phyloP scores from a whole-genome alignment of 2,888 invertebrate genomes.

The Lagria hirta region DNA sequence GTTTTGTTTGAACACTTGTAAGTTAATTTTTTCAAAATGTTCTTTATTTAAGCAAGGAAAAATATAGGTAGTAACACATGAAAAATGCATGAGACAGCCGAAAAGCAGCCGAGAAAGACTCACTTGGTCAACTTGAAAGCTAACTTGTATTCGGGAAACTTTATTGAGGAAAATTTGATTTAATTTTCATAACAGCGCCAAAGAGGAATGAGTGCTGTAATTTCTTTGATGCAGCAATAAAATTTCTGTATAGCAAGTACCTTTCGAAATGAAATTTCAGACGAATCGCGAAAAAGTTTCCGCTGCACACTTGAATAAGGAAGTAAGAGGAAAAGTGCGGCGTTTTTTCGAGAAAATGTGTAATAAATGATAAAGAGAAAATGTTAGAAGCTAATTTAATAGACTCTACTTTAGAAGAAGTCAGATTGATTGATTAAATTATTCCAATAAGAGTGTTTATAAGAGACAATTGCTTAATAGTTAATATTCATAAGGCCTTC shows the following conservation, averaged over 20 bases:
- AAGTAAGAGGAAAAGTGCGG: conserved; percentile 24
- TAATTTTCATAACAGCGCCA: conserved; percentile 55
- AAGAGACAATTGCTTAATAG: conserved; percentile 30
- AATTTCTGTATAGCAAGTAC: conserved; percentile 53
- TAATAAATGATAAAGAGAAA: too few species aligned
- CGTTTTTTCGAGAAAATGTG: background rate
- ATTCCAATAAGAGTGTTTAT: conserved; percentile 34
- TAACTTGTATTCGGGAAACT: conserved; percentile 55
- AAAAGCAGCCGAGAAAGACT: conserved; percentile 19
- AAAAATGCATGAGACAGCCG: conserved; percentile 19
- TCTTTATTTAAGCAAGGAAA: too few species aligned
- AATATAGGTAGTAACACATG: too few species aligned
- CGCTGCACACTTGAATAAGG: conserved; percentile 44
- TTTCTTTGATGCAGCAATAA: conserved; percentile 56
- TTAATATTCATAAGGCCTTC: conserved; percentile 30
- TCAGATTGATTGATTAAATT: conserved; percentile 34
- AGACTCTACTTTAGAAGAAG: conserved; percentile 21
- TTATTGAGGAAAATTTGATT: conserved; percentile 56
- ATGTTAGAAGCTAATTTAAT: conserved; percentile 13
- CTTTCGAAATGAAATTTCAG: conserved; percentile 47
- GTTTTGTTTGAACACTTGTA: too few species aligned
- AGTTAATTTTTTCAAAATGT: too few species aligned
- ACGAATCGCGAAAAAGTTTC: conserved; percentile 45
- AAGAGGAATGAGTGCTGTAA: conserved; percentile 55
- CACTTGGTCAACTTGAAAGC: conserved; percentile 31